phyloP scores from a whole-genome alignment of 2,888 invertebrate genomes.

The Microchrysa polita region DNA sequence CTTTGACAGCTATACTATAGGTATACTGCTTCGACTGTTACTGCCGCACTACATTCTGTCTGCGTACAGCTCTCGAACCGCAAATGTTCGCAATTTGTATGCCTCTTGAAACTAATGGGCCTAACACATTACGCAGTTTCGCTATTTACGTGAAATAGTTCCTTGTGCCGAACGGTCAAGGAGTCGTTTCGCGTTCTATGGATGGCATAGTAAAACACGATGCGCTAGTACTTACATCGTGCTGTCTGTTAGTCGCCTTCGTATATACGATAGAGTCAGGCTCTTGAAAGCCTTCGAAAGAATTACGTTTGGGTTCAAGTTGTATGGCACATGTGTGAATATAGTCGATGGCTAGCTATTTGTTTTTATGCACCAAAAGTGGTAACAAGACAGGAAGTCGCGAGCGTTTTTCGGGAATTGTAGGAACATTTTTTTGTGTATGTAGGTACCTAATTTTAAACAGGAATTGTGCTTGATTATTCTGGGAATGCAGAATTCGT shows the following conservation, averaged over 20 bases:
- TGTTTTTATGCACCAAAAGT: background rate
- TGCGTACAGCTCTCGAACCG: constrained; percentile 9
- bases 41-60: constrained; percentile 10
- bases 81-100: constrained; percentile 46
- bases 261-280: background rate
- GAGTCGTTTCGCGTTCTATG: background rate
- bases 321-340: background rate
- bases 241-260: constrained; percentile 6
- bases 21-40: constrained; percentile 3
- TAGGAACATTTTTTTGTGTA: background rate
- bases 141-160: constrained; percentile 42
- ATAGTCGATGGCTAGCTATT: background rate
- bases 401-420: background rate
- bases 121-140: constrained; percentile 45
- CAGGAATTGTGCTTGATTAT: no score
- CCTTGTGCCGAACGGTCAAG: constrained; percentile 17
- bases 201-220: constrained; percentile 38
- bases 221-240: constrained; percentile 22
- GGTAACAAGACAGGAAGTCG: background rate
- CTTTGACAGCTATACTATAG: background rate
- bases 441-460: background rate
- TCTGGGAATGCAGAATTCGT: no score
- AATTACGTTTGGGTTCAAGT: background rate
- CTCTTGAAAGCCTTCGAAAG: constrained; percentile 5
- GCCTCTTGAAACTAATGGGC: constrained; percentile 46